phyloP scores from a whole-genome alignment of 1,140 invertebrate species.

The Panulirus ornatus region DNA sequence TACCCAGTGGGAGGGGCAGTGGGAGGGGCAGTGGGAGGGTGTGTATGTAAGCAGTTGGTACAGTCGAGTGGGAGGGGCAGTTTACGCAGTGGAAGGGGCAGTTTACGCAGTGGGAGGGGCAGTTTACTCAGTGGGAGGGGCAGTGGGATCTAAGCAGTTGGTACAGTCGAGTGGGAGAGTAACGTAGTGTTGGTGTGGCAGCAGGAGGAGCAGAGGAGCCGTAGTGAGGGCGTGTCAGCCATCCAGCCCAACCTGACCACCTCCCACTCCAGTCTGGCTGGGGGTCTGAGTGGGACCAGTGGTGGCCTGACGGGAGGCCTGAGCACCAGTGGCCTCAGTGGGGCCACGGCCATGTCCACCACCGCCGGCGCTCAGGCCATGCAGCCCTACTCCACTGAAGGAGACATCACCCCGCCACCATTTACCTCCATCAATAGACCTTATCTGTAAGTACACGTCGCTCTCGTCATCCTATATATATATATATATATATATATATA shows the following conservation, averaged over 20 bases:
- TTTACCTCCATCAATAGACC: constrained; percentile 65
- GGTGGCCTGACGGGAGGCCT: constrained; percentile 41
- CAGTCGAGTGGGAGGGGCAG: too few relatives aligned
- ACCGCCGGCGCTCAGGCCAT: constrained; percentile 39
- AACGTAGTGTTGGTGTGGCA: constrained; percentile 2
- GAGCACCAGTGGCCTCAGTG: constrained; percentile 45
- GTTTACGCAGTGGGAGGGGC: too few relatives aligned
- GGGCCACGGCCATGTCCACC: constrained; percentile 31
- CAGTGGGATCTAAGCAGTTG: too few relatives aligned
- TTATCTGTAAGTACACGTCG: constrained; percentile 52
- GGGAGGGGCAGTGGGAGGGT: too few relatives aligned
- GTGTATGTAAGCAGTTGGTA: too few relatives aligned
- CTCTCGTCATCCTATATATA: not conserved
- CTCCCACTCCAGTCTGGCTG: constrained; percentile 49
- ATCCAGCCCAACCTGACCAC: constrained; percentile 44
- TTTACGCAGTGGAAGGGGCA: too few relatives aligned
- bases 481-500: constrained; percentile 4
- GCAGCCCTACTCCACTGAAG: constrained; percentile 48
- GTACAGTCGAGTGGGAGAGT: too few relatives aligned
- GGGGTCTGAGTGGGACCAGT: constrained; percentile 20
- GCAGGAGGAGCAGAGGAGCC: constrained; percentile 6
- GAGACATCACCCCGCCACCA: constrained; percentile 61
- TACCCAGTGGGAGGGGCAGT: too few relatives aligned
- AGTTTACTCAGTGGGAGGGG: too few relatives aligned
- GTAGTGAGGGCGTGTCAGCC: not conserved